Base-by-base conservation (phyloP, 2,113 vertebrate genomes). In the Nerophis lumbriciformis region DNA sequence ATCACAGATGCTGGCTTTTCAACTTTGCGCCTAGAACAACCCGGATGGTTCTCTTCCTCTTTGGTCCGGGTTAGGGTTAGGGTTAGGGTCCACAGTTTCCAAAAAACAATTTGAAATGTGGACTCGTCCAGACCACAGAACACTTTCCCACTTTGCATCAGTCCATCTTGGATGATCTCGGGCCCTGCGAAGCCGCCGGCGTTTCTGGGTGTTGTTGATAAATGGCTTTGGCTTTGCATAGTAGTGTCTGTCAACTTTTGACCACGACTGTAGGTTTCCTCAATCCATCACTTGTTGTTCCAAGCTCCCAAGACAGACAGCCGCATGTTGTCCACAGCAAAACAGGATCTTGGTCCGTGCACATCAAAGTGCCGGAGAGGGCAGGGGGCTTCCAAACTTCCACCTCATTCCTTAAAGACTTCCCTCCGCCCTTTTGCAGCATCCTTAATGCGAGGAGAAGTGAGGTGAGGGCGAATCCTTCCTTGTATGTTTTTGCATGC, bases 361-460 rank as follows among this genome's bases (percentile, higher is more conserved):
- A 73, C 65, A 82, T 85, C 84, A 84, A 79, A 84, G 78, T 61
- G 42, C 13, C n/a, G 48, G 48, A 67, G 53, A 55, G 39, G 44
- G 5, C 8, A 71, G 67, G 54, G 65, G 66, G 53, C 28, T 36
- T 14, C 2, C 39, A 67, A 65, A 75, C 76, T 73, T 80, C 69
- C 72, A 68, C 63, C 65, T 77, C 56, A 16, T 67, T 73, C 50
- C 53, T 74, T 82, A 69, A 71, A 78, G 67, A 76, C 71, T 86
- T 38, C 75, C 54, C 75, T 80, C 73, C 68, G 69, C 52, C 59
- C 59, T 58, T 69, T 57, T 28, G 53, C 65, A 69, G 54, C 73
- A 69, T 70, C 68, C 50, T 63, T 79, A 77, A 84, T 77, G 75
- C 63, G 68, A 80, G 68, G 69, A 81, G 70, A 82, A 56, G 61